Percentiles rank a stretch among this genome's conserved stretches.
Evolutionary conservation across 2,113 vertebrate genomes (phyloP).

Genomic region (Heptranchias perlo): DNA sequence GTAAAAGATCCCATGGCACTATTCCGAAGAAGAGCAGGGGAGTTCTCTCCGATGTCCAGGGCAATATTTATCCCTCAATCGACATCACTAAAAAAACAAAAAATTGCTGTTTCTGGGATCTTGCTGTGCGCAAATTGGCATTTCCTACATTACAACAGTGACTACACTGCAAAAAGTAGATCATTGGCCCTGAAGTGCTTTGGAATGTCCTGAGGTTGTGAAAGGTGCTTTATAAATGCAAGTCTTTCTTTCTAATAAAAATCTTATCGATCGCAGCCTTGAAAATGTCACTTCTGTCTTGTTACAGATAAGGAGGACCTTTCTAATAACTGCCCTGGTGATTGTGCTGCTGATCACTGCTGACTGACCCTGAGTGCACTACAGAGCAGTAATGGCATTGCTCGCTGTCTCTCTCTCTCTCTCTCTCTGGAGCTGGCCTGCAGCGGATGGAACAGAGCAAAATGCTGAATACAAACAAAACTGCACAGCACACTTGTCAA

Average conservation of each 20-base stretch:
- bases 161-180: not conserved
- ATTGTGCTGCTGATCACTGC: conserved; percentile 79
- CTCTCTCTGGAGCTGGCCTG: not conserved
- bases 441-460: not conserved
- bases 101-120: no score
- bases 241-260: not conserved
- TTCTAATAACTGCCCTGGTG: conserved; percentile 78
- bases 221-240: not conserved
- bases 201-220: not conserved
- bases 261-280: not conserved
- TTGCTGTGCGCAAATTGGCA: no score
- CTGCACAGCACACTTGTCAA: not conserved
- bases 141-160: not conserved
- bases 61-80: no score
- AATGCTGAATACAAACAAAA: not conserved
- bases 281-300: conserved; percentile 39
- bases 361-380: conserved; percentile 38
- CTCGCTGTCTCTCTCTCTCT: no score
- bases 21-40: no score
- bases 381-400: not conserved
- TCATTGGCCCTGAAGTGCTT: not conserved
- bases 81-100: no score
- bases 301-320: conserved; percentile 76
- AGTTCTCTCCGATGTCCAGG: no score
- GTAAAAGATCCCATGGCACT: no score